Base-by-base conservation (phyloP, 2,113 vertebrate genomes). In the Hirundichthys speculiger region DNA sequence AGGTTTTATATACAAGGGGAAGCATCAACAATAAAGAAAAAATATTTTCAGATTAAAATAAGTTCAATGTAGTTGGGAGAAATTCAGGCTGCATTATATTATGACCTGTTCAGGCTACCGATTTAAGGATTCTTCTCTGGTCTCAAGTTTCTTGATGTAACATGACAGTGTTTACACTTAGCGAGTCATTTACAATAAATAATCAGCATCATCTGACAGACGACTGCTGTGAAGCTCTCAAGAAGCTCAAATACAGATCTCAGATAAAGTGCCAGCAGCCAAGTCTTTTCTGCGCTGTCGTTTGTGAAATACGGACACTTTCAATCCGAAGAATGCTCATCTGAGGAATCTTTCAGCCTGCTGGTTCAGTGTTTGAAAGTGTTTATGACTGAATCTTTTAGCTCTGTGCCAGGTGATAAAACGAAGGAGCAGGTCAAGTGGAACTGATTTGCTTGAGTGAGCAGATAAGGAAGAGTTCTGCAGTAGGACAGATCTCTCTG, bases 391-490 rank as follows among this genome's bases (percentile, higher is more conserved):
- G 73, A 58, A 67, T 76, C 62, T 66, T 49, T 42, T 47, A 41
- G 42, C 51, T 68, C 59, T 0, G 41, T 61, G 69, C 43, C 63
- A 27, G 71, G 25, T 59, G 46, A 81, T 84, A 56, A 84, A 79
- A 80, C 66, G 18, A 47, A 58, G 16, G 39, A 72, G 57, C 56
- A 22, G 75, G 73, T 79, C 73, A 68, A 82, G 79, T 73, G 80
- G 75, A 87, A 84, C 81, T 21, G 14, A 3, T 51, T 67, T 19
- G 47, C 80, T 69, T 27, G 53, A 30, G 21, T 2, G 58, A 64
- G 49, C 73, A 84, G 85, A 87, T 86, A 83, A 84, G 60, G 39
- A 42, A 46, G 60, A 22, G 62, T 46, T 75, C 65, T 77, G 67
- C 61, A 25, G 61, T 40, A 49, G 47, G 42, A 49, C 59, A 1